These are phyloP conservation scores for Temnopleurus reevesii DNA, from an alignment of 53 echinoderm and acorn worm genomes.

Conservation along the genomic window DNA sequence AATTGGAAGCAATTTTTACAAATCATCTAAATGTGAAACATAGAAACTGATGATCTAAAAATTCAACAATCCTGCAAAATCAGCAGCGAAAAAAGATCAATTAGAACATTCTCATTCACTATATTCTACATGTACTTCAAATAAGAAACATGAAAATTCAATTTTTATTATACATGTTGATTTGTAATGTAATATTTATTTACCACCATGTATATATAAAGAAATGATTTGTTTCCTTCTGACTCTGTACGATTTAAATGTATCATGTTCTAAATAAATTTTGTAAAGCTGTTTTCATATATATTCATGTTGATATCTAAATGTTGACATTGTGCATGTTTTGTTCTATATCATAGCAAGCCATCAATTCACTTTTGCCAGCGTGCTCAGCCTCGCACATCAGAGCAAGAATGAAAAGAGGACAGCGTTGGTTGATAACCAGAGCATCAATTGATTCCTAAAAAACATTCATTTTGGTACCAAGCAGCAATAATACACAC, in stretches of 20 bases:
- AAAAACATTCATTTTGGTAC: conserved; percentile 6
- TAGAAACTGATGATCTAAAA: neutral
- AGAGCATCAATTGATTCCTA: conserved; percentile 47
- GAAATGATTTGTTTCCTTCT: conserved; percentile 1
- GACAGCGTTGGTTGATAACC: neutral
- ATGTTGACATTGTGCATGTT: conserved; percentile 43
- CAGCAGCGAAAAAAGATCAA: neutral
- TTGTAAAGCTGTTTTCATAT: neutral
- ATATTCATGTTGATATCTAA: conserved; percentile 34
- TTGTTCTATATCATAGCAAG: conserved; percentile 6
- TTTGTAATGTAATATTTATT: neutral
- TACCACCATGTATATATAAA: conserved; percentile 26
- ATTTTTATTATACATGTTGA: neutral
- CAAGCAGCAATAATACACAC: neutral
- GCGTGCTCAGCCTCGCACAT: neutral
- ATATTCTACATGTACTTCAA: conserved; percentile 7
- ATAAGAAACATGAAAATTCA: neutral
- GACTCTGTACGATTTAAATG: conserved; percentile 19
- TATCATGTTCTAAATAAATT: conserved; percentile 1
- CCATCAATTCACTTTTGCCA: neutral
- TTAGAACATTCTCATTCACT: neutral
- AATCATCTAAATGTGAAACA: neutral
- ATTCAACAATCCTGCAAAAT: conserved; percentile 14
- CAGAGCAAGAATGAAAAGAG: conserved; percentile 1
- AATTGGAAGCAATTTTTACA: conserved; percentile 2